Conservation (phyloP, 2,797 vertebrate species). For the Tadarida brasiliensis region DNA sequence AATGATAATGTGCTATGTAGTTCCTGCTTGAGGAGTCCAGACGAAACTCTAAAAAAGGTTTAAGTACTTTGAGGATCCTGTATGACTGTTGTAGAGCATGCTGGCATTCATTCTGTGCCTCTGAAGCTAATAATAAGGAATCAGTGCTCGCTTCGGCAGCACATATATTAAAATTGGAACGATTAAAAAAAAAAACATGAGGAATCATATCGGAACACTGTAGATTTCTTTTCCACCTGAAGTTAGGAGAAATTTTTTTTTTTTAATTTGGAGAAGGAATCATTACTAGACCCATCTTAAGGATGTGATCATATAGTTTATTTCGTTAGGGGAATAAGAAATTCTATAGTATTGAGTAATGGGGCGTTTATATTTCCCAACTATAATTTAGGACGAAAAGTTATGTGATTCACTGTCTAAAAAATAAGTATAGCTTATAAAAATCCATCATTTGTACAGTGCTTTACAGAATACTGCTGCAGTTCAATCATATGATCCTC, state of each 20-base stretch:
- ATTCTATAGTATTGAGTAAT: not conserved
- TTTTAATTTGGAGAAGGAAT: not conserved
- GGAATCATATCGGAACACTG: not conserved
- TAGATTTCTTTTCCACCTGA: conserved; percentile 18
- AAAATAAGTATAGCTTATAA: not conserved
- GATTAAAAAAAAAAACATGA: too few species aligned
- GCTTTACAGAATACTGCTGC: not conserved
- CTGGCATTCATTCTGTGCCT: not conserved
- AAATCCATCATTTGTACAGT: not conserved
- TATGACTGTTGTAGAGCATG: not conserved
- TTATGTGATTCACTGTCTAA: not conserved
- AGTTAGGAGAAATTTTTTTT: not conserved
- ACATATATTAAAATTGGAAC: too few species aligned
- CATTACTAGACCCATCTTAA: not conserved
- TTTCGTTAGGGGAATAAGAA: not conserved
- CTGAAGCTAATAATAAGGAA: not conserved
- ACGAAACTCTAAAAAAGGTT: not conserved
- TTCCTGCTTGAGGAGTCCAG: not conserved
- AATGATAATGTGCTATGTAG: not conserved
- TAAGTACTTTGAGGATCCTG: not conserved
- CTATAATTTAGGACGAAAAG: not conserved
- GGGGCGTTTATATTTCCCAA: not conserved
- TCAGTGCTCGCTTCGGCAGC: too few species aligned
- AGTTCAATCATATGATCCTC: not conserved
- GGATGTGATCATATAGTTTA: not conserved